Conservation (phyloP, 2,113 vertebrate species). For the Ailuropoda melanoleuca region DNA sequence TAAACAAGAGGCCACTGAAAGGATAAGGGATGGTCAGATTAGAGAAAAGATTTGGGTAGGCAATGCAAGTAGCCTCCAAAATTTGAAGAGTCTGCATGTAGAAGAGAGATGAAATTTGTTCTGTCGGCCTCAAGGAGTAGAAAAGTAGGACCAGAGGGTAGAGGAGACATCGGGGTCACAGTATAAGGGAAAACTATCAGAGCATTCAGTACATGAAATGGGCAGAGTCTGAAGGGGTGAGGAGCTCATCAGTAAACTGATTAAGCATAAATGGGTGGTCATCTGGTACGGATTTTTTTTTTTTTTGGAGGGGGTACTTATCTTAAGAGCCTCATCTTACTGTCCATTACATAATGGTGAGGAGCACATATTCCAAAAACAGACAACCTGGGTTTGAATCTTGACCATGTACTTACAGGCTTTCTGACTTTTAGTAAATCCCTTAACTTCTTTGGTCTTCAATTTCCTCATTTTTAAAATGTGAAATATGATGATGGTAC, state of each 20-base stretch:
- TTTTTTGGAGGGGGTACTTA: not conserved
- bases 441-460: not conserved
- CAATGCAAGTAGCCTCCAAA: not conserved
- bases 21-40: not conserved
- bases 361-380: not conserved
- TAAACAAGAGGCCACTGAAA: not conserved
- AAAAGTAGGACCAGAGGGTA: not conserved
- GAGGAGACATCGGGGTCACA: not conserved
- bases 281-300: not conserved
- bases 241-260: not conserved
- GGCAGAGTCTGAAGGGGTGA: not conserved
- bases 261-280: not conserved
- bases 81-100: fast-evolving
- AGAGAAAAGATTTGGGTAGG: not conserved
- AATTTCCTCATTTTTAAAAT: not conserved
- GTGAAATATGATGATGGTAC: not conserved
- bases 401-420: not conserved
- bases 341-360: not conserved
- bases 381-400: not conserved
- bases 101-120: not conserved
- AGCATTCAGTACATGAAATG: not conserved
- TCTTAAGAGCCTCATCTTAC: not conserved
- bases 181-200: not conserved
- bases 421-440: slow-evolving; percentile 34
- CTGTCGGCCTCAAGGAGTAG: not conserved